Conservation (phyloP, 2,113 vertebrate species). For the Conger conger region DNA sequence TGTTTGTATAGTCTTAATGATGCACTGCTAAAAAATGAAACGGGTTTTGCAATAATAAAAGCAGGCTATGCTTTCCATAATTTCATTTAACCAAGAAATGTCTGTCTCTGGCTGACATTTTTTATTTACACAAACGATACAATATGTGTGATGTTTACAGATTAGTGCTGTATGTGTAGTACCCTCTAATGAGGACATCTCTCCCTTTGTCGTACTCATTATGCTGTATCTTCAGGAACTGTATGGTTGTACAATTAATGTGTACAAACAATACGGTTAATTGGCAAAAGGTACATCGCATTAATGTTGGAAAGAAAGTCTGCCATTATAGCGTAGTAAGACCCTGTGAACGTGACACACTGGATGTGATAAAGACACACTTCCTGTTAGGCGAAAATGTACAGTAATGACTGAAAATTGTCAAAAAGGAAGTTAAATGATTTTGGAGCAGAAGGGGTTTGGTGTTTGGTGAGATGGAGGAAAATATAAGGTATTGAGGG, state of each 20-base stretch:
- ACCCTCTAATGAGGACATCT: no score
- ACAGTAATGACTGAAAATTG: slow-evolving; percentile 33
- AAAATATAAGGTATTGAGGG: not conserved
- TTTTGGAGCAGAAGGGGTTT: not conserved
- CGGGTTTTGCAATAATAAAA: slow-evolving; percentile 47
- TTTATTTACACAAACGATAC: not conserved
- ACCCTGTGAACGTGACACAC: not conserved
- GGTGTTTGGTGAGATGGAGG: not conserved
- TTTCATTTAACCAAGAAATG: slow-evolving; percentile 7
- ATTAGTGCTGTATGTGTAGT: not conserved
- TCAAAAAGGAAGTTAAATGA: slow-evolving; percentile 37
- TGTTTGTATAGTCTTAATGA: slow-evolving; percentile 49
- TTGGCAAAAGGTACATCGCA: no score
- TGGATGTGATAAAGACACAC: not conserved
- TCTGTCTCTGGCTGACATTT: not conserved
- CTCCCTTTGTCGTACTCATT: no score
- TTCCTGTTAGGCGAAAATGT: slow-evolving; percentile 2
- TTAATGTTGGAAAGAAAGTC: not conserved
- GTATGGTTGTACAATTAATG: no score
- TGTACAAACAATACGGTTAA: no score
- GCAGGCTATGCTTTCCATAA: not conserved
- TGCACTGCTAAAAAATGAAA: slow-evolving; percentile 55
- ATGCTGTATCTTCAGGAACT: no score
- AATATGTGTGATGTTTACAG: not conserved
- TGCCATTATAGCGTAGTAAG: not conserved